Conservation (phyloP, 2,888 invertebrate species). For the Colostygia pectinataria region DNA sequence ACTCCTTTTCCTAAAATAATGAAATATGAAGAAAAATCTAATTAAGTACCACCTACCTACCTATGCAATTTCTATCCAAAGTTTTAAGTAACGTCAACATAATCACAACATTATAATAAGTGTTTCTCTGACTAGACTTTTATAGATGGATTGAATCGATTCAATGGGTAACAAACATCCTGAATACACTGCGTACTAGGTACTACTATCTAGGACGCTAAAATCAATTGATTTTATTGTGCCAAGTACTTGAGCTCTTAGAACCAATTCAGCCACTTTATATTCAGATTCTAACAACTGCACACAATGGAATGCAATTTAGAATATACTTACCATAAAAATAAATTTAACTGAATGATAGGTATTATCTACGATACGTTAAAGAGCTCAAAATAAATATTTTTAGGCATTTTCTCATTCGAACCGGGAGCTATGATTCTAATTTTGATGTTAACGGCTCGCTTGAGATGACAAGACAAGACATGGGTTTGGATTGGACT, state of each 20-base stretch:
- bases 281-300: constrained; percentile 47
- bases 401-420: constrained; percentile 1
- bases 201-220: constrained; percentile 29
- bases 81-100: no score
- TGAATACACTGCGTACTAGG: constrained; percentile 1
- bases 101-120: no score
- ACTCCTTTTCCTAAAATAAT: no score
- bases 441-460: constrained; percentile 11
- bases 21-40: no score
- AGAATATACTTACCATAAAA: constrained; percentile 30
- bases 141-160: constrained; percentile 9
- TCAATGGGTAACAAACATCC: not conserved
- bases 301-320: constrained; percentile 49
- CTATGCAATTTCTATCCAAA: no score
- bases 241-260: constrained; percentile 42
- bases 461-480: constrained; percentile 13
- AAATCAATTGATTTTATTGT: constrained; percentile 51
- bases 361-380: no score
- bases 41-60: no score
- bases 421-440: not conserved
- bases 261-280: constrained; percentile 57
- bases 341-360: constrained; percentile 5
- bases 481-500: no score
- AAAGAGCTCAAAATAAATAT: constrained; percentile 1
- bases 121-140: not conserved